phyloP scores from a whole-genome alignment of 2,797 vertebrate species.

The Picus viridis region DNA sequence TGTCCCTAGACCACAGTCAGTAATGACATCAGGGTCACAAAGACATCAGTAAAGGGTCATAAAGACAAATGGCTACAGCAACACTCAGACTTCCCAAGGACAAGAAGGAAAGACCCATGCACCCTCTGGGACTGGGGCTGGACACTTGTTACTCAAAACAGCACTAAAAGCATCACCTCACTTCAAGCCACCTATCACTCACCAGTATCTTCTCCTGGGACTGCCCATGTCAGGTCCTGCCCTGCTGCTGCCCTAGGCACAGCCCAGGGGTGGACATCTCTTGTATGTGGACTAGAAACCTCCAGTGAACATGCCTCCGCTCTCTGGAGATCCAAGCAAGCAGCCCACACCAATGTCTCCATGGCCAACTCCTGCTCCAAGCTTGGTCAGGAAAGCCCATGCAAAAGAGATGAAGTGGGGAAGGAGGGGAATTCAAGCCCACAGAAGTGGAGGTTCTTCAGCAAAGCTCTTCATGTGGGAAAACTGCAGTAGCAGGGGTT shows the following conservation, averaged over 20 bases:
- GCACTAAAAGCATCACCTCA: background rate
- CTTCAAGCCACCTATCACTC: background rate
- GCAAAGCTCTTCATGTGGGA: background rate
- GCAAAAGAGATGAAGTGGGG: accelerated
- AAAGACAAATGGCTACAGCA: accelerated
- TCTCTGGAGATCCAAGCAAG: background rate
- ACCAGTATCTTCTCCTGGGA: accelerated
- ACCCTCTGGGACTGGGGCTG: background rate
- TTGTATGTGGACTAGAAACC: background rate
- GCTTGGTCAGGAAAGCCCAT: background rate
- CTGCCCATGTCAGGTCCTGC: background rate
- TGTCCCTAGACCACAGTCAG: background rate
- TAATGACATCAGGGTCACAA: background rate
- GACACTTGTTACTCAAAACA: background rate
- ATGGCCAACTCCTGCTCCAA: background rate
- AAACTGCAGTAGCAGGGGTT: background rate
- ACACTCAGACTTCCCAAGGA: background rate
- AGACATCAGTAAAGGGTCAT: background rate
- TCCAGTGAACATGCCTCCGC: background rate
- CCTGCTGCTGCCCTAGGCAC: background rate
- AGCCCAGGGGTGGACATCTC: background rate
- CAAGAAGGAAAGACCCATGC: background rate
- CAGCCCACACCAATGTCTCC: background rate
- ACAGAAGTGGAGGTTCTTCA: background rate
- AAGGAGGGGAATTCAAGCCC: background rate